phyloP scores from a whole-genome alignment of 2,113 vertebrate species.

The Accipiter cooperii region DNA sequence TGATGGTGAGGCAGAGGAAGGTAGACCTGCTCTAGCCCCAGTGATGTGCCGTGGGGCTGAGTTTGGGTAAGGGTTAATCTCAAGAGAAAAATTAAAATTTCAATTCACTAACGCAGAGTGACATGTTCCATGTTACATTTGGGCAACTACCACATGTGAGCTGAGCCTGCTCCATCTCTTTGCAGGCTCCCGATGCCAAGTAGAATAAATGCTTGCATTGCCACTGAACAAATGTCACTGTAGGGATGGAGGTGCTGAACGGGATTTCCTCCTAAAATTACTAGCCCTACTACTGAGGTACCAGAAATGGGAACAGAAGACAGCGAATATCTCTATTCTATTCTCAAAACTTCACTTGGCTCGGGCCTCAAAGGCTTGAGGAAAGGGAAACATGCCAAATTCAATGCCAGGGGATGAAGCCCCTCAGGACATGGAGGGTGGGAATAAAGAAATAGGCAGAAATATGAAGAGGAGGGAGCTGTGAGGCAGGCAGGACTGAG shows the following conservation, averaged over 20 bases:
- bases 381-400: background rate
- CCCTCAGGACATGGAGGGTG: background rate
- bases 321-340: background rate
- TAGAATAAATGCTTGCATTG: background rate
- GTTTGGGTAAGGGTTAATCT: background rate
- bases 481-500: background rate
- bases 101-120: background rate
- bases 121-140: background rate
- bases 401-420: background rate
- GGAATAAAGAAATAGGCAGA: background rate
- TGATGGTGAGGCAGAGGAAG: background rate
- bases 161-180: background rate
- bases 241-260: background rate
- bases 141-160: background rate
- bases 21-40: background rate
- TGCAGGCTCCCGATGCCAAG: background rate
- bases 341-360: background rate
- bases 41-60: background rate
- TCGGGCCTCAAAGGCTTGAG: background rate
- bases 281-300: background rate
- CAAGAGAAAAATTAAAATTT: background rate
- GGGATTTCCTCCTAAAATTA: background rate
- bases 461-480: background rate
- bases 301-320: background rate
- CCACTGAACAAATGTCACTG: background rate